Conservation (phyloP, 2,888 invertebrate species). For the Drosophila greeni region DNA sequence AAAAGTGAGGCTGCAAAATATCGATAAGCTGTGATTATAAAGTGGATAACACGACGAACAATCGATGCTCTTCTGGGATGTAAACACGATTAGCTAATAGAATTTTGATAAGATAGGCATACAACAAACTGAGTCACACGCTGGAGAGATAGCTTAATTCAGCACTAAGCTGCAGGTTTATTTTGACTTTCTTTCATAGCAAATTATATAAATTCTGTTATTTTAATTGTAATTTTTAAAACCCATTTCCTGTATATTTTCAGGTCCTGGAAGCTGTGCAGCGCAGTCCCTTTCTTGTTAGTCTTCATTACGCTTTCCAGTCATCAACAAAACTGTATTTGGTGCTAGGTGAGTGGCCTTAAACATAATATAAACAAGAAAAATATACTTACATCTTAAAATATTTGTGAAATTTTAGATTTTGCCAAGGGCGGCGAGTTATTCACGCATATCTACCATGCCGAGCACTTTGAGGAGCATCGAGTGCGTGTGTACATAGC, state of each 20-base stretch:
- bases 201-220: too few relatives aligned
- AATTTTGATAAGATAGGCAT: not conserved
- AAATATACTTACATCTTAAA: not conserved
- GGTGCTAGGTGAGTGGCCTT: constrained; percentile 88
- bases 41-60: not conserved
- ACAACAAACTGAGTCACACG: not conserved
- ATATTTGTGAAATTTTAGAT: constrained; percentile 82
- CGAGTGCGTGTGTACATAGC: constrained; percentile 96
- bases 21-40: constrained; percentile 3
- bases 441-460: constrained; percentile 96
- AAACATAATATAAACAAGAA: not conserved
- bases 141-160: too few relatives aligned
- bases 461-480: constrained; percentile 93
- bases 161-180: not conserved
- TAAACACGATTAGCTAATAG: constrained; percentile 1
- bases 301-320: constrained; percentile 98
- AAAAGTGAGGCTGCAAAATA: constrained; percentile 2
- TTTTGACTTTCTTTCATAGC: not conserved
- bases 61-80: constrained; percentile 4
- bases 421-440: constrained; percentile 98
- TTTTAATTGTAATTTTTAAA: too few relatives aligned
- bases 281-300: constrained; percentile 96
- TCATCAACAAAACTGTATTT: constrained; percentile 97
- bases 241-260: constrained; percentile 41
- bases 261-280: constrained; percentile 95